Conservation (phyloP, 2,797 vertebrate genomes). For the Spheniscus humboldti region DNA sequence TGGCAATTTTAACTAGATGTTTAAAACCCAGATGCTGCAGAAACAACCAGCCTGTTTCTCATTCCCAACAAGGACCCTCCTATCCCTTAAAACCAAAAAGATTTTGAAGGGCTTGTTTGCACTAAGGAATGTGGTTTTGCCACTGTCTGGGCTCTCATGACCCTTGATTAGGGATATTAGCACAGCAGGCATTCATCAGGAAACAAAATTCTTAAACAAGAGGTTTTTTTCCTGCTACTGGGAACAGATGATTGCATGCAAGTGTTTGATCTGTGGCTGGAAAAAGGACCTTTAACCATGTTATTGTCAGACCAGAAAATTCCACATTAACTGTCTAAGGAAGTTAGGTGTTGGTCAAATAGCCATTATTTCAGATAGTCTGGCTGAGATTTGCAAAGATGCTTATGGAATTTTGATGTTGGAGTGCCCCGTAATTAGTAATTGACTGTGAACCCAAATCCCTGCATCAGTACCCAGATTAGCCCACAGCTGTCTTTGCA, state of each 20-base stretch:
- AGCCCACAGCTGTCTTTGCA: background rate
- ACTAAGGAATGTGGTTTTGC: background rate
- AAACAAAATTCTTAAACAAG: background rate
- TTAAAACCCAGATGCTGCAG: background rate
- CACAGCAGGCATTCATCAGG: conserved; percentile 5
- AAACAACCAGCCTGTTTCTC: background rate
- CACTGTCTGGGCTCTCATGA: background rate
- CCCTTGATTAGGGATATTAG: background rate
- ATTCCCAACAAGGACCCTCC: background rate
- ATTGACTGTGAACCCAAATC: background rate
- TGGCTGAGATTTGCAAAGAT: background rate
- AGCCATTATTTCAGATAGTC: background rate
- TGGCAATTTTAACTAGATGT: background rate
- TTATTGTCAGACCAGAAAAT: background rate
- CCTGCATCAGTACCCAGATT: background rate
- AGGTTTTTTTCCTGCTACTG: background rate
- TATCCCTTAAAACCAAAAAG: background rate
- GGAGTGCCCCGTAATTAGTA: background rate
- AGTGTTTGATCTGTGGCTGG: conserved; percentile 14
- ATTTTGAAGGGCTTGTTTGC: background rate
- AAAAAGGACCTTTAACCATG: background rate
- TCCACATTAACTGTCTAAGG: background rate
- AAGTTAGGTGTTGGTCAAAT: background rate
- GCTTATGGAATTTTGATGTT: background rate
- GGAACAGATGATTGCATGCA: background rate